Evolutionary conservation across 2,888 invertebrate species (phyloP), one percentile per base, ranked within the genome.

Genomic region (Heliconius cydno): DNA sequence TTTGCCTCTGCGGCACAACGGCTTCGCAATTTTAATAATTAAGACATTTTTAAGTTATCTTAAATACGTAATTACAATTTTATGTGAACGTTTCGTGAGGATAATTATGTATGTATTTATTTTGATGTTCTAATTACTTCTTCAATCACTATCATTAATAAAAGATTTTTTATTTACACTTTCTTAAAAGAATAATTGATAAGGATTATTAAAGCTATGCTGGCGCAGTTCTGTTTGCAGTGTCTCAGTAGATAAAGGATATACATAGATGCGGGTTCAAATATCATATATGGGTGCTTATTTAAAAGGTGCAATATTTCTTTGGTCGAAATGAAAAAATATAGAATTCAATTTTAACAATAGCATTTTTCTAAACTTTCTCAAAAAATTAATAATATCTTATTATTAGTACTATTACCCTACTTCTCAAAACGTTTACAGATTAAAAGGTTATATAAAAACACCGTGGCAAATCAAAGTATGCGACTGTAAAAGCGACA

Each of bases 51-150:
- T 34, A n/a, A 38, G 9, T 60, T 34, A 34, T 73, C 57, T 34
- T 57, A 72, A 72, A 73, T 73, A 10, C 9, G 73, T 73, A 60
- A 73, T 73, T 60, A 73, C 34, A 73, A 60, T 73, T 73, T 73
- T 60, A 73, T 73, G 60, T 34, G 60, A 15, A 60, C 34, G 73
- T 73, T 57, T 60, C 73, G 73, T 60, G 73, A 60, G 34, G n/a
- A 73, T 60, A 60, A 73, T 73, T 38, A 25, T n/a, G n/a, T 34
- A 10, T n/a, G 2, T 60, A n/a, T 60, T 52, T 7, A 19, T 60
- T 73, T 60, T 34, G 34, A 41, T 41, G 25, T 38, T 67, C 22
- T 22, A 67, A 67, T 67, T 67, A 19, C 9, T 6, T 70, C 19
- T 15, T n/a, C 1, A 46, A 41, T 25, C 25, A 70, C 7, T 25